Base-by-base conservation (phyloP, 2,888 invertebrate species). In the Helobdella robusta region DNA sequence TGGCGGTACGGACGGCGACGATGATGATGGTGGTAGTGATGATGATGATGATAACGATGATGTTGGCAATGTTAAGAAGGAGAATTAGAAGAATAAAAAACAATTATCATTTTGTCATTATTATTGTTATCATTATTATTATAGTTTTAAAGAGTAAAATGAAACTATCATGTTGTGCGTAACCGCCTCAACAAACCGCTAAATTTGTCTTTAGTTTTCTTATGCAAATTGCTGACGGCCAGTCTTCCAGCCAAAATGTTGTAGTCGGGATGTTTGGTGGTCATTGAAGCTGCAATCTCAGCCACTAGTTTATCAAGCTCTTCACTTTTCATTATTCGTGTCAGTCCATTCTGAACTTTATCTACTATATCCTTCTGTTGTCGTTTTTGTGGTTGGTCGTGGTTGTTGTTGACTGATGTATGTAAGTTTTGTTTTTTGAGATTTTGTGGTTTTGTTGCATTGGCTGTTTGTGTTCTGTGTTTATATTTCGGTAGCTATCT, bases 221-320 rank as follows among this genome's bases (percentile, higher is more conserved):
- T 62, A 34, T 62, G 62, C 6, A 62, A 34, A 28, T 50, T 30
- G n/a, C 44, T 62, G 11, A 62, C 46, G 2, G 62, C 62, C 15
- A 62, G 25, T 34, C 62, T 28, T 23, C 62, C 62, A 50, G 62
- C 62, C 11, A 62, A 34, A 4, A 62, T n/a, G 28, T 36, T 44
- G 44, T 62, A 34, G 44, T 62, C 62, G 20, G 62, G 48, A 50
- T 62, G 62, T 32, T 62, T 62, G 32, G 62, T 62, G n/a, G 62
- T 62, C 62, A 62, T 62, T 18, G 62, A 62, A 32, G 46, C 62
- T 32, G 50, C 48, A 18, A 50, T 35, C 50, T 62, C 62, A 48
- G 62, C 62, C 20, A 62, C 18, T 20, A 62, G 35, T 8, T 32
- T 34, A 25, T 62, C 50, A 3, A 62, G 62, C 23, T 62, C 62